phyloP scores from a whole-genome alignment of 2,113 vertebrate species.

The Brienomyrus longianalis region DNA sequence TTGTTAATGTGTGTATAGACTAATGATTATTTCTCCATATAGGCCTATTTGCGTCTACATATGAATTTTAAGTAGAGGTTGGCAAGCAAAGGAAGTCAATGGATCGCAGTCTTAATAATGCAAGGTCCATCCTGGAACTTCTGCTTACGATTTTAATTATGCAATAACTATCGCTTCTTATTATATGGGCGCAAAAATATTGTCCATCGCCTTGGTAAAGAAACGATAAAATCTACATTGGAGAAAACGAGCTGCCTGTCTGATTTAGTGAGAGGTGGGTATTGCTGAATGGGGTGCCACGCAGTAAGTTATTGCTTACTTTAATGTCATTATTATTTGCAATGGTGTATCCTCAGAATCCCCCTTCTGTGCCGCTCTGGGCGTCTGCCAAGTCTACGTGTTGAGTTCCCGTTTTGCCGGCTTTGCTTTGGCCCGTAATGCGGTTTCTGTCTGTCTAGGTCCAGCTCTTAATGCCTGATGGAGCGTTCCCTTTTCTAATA shows the following conservation, averaged over 20 bases:
- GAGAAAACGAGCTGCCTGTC: background rate
- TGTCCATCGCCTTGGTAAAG: background rate
- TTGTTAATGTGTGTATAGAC: background rate
- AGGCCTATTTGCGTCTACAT: background rate
- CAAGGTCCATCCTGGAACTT: background rate
- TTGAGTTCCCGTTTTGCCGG: background rate
- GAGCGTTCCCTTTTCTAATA: slow-evolving; percentile 8
- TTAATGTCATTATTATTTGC: slow-evolving; percentile 12
- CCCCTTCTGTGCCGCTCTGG: background rate
- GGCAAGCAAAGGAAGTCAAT: background rate
- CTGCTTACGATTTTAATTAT: background rate
- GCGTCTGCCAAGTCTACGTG: slow-evolving; percentile 5
- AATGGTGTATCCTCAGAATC: background rate
- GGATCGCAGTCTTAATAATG: background rate
- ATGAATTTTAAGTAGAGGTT: background rate
- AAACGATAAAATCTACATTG: background rate
- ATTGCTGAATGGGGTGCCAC: background rate
- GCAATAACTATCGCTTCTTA: background rate
- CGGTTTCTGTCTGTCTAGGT: background rate
- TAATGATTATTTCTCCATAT: background rate
- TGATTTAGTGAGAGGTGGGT: background rate
- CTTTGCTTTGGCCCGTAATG: background rate
- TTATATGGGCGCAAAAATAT: background rate
- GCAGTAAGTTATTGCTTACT: background rate
- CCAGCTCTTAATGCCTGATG: background rate